A percentile compares a stretch with the other conserved stretches of the same genome.
Evolutionary conservation across 2,797 vertebrate species (phyloP).

Genomic region (Streptopelia turtur): DNA sequence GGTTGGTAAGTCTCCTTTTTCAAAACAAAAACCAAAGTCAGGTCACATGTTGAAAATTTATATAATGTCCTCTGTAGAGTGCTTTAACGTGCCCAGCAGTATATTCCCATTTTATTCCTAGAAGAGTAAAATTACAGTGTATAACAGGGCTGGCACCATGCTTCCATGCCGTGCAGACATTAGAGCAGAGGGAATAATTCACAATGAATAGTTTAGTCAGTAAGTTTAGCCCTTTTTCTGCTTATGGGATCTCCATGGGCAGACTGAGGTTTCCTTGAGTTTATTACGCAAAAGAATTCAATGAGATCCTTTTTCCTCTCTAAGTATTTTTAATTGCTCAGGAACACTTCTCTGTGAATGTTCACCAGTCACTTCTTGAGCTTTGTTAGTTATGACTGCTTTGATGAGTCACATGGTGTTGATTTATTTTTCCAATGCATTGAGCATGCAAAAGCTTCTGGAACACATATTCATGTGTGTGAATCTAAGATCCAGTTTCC

Average conservation of each 20-base stretch:
- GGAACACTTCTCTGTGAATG: slow-evolving; percentile 37
- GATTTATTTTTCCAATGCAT: slow-evolving; percentile 56
- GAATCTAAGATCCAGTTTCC: slow-evolving; percentile 33
- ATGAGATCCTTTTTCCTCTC: slow-evolving; percentile 46
- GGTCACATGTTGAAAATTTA: slow-evolving; percentile 51
- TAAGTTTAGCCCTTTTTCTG: slow-evolving; percentile 59
- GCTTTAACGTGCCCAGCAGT: slow-evolving; percentile 57
- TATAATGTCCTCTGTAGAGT: slow-evolving; percentile 48
- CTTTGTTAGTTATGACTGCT: slow-evolving; percentile 47
- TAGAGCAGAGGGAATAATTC: slow-evolving; percentile 58
- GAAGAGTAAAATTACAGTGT: slow-evolving; percentile 65
- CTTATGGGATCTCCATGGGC: slow-evolving; percentile 41
- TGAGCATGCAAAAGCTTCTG: neutral
- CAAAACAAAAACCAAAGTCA: slow-evolving; percentile 37
- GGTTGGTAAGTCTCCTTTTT: slow-evolving; percentile 31
- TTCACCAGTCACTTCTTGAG: slow-evolving; percentile 31
- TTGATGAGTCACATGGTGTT: slow-evolving; percentile 50
- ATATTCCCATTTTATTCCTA: slow-evolving; percentile 53
- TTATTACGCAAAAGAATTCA: slow-evolving; percentile 58
- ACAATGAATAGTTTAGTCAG: slow-evolving; percentile 61
- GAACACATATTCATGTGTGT: neutral
- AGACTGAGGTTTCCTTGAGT: slow-evolving; percentile 58
- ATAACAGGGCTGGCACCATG: slow-evolving; percentile 32
- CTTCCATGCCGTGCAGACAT: slow-evolving; percentile 62
- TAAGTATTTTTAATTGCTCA: slow-evolving; percentile 54